Percentiles rank a stretch among this genome's conserved stretches.
Evolutionary conservation across 2,888 invertebrate genomes (phyloP).

Genomic region (Orthosia cruda): DNA sequence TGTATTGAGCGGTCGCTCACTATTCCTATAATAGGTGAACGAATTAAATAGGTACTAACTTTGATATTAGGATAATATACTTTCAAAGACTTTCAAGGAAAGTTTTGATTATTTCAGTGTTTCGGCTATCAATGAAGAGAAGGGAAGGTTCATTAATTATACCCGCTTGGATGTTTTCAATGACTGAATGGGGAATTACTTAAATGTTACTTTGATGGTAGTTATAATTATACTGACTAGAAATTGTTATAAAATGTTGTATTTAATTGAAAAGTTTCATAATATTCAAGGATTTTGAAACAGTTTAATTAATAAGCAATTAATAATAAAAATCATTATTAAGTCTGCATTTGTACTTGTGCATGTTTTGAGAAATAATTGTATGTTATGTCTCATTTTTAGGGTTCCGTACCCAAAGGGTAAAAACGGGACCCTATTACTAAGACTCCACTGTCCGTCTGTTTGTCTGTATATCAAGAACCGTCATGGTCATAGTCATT

Average conservation of each 20-base stretch:
- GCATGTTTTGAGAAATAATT: background rate
- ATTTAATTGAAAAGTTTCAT: slow-evolving; percentile 12
- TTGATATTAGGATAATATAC: slow-evolving; percentile 21
- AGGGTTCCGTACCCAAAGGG: too few species aligned
- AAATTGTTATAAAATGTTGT: slow-evolving; percentile 26
- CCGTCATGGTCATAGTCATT: too few species aligned
- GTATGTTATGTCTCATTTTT: background rate
- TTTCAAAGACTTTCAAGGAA: slow-evolving; percentile 27
- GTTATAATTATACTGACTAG: slow-evolving; percentile 12
- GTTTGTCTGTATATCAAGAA: too few species aligned
- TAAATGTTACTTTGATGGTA: slow-evolving; percentile 13
- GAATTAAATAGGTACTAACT: slow-evolving; percentile 27
- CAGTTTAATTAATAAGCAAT: background rate
- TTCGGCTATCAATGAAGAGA: slow-evolving; percentile 33
- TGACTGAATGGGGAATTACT: slow-evolving; percentile 40
- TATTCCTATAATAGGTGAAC: slow-evolving; percentile 10
- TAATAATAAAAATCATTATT: background rate
- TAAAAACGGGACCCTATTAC: too few species aligned
- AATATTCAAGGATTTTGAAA: background rate
- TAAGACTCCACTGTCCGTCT: too few species aligned
- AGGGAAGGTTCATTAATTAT: slow-evolving; percentile 55
- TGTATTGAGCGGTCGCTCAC: background rate
- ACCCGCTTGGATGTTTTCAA: slow-evolving; percentile 29
- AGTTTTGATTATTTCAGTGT: slow-evolving; percentile 54
- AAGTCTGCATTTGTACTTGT: too few species aligned